Evolutionary conservation across 2,113 vertebrate genomes (phyloP).

Genomic region (Trogon surrucura): DNA sequence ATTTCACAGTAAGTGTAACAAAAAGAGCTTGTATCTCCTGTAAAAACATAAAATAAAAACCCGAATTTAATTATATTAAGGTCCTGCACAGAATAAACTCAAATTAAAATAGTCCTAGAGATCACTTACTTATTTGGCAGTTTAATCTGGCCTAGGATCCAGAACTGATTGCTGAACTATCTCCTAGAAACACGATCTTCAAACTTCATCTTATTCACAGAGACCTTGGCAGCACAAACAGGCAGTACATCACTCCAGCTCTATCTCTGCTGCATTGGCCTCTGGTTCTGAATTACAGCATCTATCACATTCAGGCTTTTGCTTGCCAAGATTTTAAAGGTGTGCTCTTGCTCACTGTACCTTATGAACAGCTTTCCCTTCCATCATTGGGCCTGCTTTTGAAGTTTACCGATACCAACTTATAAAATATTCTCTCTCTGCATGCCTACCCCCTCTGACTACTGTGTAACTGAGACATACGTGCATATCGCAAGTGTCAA

Average conservation of each 20-base stretch:
- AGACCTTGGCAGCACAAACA: conserved; percentile 65
- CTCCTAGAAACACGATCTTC: conserved; percentile 53
- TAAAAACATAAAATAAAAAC: conserved; percentile 5
- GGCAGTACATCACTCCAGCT: conserved; percentile 62
- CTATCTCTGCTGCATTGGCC: conserved; percentile 53
- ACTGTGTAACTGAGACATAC: conserved; percentile 55
- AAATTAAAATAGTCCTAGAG: conserved; percentile 42
- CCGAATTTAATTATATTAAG: neutral
- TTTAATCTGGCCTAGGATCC: conserved; percentile 51
- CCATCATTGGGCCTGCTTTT: conserved; percentile 62
- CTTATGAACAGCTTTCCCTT: conserved; percentile 51
- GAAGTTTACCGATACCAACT: conserved; percentile 67
- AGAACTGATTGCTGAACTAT: conserved; percentile 55
- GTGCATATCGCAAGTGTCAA: conserved; percentile 43
- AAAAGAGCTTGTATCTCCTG: neutral
- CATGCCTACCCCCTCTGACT: conserved; percentile 26
- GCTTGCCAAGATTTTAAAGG: conserved; percentile 67
- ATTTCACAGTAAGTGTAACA: neutral
- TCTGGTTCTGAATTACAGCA: conserved; percentile 69
- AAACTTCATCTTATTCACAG: conserved; percentile 52
- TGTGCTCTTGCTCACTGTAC: conserved; percentile 68
- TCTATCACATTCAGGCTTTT: conserved; percentile 59
- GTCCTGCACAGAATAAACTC: neutral
- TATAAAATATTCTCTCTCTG: conserved; percentile 70
- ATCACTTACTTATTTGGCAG: conserved; percentile 45